Evolutionary conservation across 2,888 invertebrate genomes (phyloP).

Genomic region (Parnassius apollo): DNA sequence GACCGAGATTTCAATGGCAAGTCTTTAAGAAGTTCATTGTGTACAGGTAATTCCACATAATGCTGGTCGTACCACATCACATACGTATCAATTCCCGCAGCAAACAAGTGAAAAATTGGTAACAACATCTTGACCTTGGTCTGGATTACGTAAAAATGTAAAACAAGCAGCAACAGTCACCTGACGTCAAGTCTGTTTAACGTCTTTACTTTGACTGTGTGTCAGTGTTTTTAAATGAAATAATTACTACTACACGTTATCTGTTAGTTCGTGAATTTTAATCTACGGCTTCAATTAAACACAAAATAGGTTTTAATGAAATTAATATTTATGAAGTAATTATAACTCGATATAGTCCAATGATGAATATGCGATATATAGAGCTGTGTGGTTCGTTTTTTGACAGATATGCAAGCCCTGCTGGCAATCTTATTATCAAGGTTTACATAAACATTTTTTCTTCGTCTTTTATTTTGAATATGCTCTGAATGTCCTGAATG

Average conservation of each 20-base stretch:
- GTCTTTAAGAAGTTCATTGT: slow-evolving; percentile 40
- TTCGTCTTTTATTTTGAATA: too few species aligned
- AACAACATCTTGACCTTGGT: slow-evolving; percentile 37
- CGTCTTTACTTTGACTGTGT: slow-evolving; percentile 15
- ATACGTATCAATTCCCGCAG: slow-evolving; percentile 46
- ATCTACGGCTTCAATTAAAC: too few species aligned
- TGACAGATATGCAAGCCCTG: too few species aligned
- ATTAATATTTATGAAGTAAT: too few species aligned
- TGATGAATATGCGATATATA: too few species aligned
- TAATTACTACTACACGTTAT: slow-evolving; percentile 10
- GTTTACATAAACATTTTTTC: too few species aligned
- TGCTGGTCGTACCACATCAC: slow-evolving; percentile 60
- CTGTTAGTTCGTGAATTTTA: too few species aligned
- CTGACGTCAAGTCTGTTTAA: slow-evolving; percentile 3
- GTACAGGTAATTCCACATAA: slow-evolving; percentile 54
- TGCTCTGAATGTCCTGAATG: too few species aligned
- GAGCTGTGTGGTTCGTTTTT: too few species aligned
- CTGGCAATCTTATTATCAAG: too few species aligned
- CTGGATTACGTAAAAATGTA: slow-evolving; percentile 3
- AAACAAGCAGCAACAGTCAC: neutral
- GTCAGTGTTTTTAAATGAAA: slow-evolving; percentile 1
- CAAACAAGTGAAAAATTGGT: slow-evolving; percentile 50
- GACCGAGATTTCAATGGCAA: slow-evolving; percentile 54
- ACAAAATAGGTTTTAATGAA: too few species aligned
- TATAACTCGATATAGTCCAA: too few species aligned